Percentiles rank a stretch among this genome's conserved stretches.
These are phyloP conservation scores for Aldabrachelys gigantea DNA, from an alignment of 2,113 vertebrate genomes.

Conservation along the genomic window DNA sequence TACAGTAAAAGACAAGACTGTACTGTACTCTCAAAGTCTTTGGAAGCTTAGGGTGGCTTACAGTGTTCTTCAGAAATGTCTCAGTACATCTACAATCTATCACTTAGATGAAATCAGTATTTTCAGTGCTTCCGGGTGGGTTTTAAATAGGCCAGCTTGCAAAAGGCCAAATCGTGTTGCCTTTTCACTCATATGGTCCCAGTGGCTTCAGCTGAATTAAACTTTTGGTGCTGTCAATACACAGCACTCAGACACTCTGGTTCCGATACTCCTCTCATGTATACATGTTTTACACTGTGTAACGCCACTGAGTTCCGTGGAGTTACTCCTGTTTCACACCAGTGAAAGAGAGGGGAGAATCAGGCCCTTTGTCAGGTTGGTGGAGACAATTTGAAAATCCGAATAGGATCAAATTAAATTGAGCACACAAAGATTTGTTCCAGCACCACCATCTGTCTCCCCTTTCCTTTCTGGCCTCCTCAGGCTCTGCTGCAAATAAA, in stretches of 20 bases:
- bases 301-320: background rate
- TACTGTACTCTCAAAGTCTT: background rate
- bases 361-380: too few relatives aligned
- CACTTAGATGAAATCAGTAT: background rate
- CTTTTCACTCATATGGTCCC: background rate
- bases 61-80: background rate
- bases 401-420: too few relatives aligned
- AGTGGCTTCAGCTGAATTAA: background rate
- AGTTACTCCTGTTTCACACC: too few relatives aligned
- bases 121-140: background rate
- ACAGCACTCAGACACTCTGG: background rate
- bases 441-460: too few relatives aligned
- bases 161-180: background rate
- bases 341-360: too few relatives aligned
- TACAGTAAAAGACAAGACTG: background rate
- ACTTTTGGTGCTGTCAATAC: background rate
- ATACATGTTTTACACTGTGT: background rate
- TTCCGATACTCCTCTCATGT: background rate
- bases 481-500: background rate
- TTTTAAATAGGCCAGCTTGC: fast-evolving
- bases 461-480: background rate
- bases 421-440: too few relatives aligned
- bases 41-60: background rate
- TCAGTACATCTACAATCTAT: background rate
- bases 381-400: too few relatives aligned